Conservation (phyloP, 2,113 vertebrate genomes). For the Macheiramphus alcinus region DNA sequence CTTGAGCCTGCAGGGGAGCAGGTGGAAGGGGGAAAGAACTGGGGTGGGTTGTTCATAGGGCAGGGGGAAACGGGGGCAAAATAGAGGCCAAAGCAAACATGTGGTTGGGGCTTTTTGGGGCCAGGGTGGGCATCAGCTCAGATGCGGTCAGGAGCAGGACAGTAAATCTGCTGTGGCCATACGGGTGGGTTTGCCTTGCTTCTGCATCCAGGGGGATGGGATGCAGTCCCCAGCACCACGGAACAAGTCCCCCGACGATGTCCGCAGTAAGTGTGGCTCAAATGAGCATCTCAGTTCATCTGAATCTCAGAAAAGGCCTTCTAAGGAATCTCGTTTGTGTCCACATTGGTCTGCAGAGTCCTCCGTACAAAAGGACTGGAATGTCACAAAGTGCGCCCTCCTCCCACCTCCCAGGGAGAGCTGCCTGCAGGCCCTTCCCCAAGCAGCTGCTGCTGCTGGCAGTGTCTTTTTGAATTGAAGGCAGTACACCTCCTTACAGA, state of each 20-base stretch:
- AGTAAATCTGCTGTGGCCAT: neutral
- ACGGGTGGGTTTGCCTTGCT: neutral
- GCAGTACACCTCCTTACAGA: neutral
- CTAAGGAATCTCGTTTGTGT: neutral
- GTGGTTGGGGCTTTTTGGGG: fast-evolving
- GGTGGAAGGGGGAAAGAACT: neutral
- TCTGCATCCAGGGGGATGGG: neutral
- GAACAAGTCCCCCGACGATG: neutral
- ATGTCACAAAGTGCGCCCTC: neutral
- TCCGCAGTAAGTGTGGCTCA: neutral
- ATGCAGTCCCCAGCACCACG: neutral
- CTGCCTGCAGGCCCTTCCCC: neutral
- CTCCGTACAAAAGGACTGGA: neutral
- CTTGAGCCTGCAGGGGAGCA: neutral
- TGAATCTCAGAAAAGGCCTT: neutral
- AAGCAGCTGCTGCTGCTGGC: neutral
- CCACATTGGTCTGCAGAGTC: neutral
- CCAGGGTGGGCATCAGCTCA: neutral
- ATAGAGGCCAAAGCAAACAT: neutral
- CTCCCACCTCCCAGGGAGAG: neutral
- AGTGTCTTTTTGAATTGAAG: neutral
- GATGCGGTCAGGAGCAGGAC: neutral
- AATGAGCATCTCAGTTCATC: neutral
- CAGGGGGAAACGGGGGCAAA: neutral
- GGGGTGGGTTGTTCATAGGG: neutral